These are phyloP conservation scores for Tauraco hartlaubi DNA, from an alignment of 2,797 vertebrate genomes.

Conservation along the genomic window DNA sequence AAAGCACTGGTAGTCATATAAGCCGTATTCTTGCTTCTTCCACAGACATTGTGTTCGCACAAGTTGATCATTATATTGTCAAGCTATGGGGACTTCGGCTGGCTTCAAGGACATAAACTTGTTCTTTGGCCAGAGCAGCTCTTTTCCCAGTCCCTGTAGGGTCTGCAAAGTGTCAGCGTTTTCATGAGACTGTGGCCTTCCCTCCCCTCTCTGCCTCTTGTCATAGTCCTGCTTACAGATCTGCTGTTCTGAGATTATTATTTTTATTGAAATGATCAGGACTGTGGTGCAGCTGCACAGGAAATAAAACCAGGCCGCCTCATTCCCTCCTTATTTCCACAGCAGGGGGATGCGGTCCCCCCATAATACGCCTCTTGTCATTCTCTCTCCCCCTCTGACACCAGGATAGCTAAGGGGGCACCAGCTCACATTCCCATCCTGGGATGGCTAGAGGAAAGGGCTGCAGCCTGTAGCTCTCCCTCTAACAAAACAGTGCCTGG, in stretches of 20 bases:
- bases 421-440: not conserved
- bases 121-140: constrained; percentile 23
- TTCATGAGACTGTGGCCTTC: constrained; percentile 27
- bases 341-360: not conserved
- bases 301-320: constrained; percentile 48
- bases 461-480: not conserved
- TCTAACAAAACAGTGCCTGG: not conserved
- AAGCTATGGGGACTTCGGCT: not conserved
- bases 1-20: not conserved
- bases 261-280: constrained; percentile 14
- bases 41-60: not conserved
- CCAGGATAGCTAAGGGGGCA: not conserved
- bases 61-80: constrained; percentile 11
- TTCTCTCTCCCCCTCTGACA: not conserved
- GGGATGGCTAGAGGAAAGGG: not conserved
- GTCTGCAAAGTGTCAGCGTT: constrained; percentile 49
- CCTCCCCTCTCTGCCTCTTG: not conserved
- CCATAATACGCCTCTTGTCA: not conserved
- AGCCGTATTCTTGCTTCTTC: not conserved
- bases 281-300: constrained; percentile 45
- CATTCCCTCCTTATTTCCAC: constrained; percentile 22
- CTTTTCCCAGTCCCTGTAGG: not conserved
- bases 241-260: constrained; percentile 46
- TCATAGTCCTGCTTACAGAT: constrained; percentile 16
- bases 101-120: not conserved